Evolutionary conservation across 2,113 vertebrate species (phyloP).

Genomic region (Ceyx margarethae): DNA sequence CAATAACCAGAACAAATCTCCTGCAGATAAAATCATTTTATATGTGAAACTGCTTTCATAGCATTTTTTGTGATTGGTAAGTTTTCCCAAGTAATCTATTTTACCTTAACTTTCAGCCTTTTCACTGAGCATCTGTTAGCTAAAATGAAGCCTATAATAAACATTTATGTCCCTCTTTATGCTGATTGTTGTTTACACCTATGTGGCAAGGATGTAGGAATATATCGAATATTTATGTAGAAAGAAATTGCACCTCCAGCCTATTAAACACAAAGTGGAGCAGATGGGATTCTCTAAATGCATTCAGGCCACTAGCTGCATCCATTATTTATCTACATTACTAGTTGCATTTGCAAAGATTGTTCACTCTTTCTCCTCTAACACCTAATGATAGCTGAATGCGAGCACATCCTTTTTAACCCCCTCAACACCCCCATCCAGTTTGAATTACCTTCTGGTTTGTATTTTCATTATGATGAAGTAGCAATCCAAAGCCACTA

Average conservation of each 20-base stretch:
- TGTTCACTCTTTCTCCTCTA: conserved; percentile 1
- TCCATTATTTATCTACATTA: conserved; percentile 53
- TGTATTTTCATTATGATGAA: not conserved
- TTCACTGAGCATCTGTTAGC: conserved; percentile 50
- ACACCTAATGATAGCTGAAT: not conserved
- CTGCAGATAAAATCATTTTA: not conserved
- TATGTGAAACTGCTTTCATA: not conserved
- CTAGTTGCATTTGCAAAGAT: conserved; percentile 21
- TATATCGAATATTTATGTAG: conserved; percentile 59
- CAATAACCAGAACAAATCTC: not conserved
- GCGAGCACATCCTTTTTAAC: not conserved
- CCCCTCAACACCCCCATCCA: not conserved
- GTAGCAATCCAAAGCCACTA: not conserved
- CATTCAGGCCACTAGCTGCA: conserved; percentile 37
- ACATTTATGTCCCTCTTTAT: conserved; percentile 60
- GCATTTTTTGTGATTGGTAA: conserved; percentile 12
- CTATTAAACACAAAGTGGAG: conserved; percentile 48
- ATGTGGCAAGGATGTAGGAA: conserved; percentile 25
- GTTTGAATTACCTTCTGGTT: not conserved
- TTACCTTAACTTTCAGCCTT: conserved; percentile 33
- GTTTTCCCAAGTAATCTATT: not conserved
- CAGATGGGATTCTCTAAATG: conserved; percentile 56
- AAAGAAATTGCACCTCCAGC: conserved; percentile 47
- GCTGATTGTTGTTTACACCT: conserved; percentile 60
- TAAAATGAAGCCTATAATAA: conserved; percentile 55